These are phyloP conservation scores for Siderastrea siderea DNA, from an alignment of 92 coral and sea anemone species.

Conservation along the genomic window DNA sequence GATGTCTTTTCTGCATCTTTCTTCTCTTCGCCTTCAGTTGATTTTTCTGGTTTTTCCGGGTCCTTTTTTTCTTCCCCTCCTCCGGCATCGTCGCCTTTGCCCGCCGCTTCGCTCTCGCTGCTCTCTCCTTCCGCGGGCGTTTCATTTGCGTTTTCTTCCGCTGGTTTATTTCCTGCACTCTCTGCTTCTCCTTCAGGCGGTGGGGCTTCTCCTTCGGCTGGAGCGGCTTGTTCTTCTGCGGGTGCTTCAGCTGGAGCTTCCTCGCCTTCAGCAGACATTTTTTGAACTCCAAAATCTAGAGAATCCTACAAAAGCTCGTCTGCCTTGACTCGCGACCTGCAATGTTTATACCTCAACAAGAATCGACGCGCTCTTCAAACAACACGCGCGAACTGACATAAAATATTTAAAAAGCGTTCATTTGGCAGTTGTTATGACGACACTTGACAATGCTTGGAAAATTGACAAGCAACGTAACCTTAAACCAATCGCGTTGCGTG, in stretches of 20 bases:
- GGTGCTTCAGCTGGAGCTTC: conserved; percentile 18
- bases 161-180: conserved; percentile 27
- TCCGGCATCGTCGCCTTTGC: background rate
- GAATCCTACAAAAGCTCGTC: background rate
- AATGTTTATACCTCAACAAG: conserved; percentile 19
- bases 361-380: conserved; percentile 6
- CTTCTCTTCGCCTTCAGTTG: conserved; percentile 21
- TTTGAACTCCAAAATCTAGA: background rate
- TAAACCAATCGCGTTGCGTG: conserved; percentile 27
- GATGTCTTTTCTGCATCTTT: conserved; percentile 15
- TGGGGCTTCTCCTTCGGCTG: background rate
- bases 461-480: conserved; percentile 6
- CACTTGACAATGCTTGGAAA: conserved; percentile 2
- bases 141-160: conserved; percentile 68
- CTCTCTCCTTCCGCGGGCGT: conserved; percentile 47
- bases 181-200: background rate
- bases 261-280: conserved; percentile 38
- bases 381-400: conserved; percentile 40
- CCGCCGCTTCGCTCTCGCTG: conserved; percentile 28
- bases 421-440: conserved; percentile 22
- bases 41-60: conserved; percentile 40
- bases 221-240: background rate
- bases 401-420: conserved; percentile 47
- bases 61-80: conserved; percentile 46
- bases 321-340: background rate